Percentiles rank a stretch among this genome's conserved stretches.
Conservation (phyloP, 1,140 invertebrate species). For the Dendrolimus kikuchii region DNA sequence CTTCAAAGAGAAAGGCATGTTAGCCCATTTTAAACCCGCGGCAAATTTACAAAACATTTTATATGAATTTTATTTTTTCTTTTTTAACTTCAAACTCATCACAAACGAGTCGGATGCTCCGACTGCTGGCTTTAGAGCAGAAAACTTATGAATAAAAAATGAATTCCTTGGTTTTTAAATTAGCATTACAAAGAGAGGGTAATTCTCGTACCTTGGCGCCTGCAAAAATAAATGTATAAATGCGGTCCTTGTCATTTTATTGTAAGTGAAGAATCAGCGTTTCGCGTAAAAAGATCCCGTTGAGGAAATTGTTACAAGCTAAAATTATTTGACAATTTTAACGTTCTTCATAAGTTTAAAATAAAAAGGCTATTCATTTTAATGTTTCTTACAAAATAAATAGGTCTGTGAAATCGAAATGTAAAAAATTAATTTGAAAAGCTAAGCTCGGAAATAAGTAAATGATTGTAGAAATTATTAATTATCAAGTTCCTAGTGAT, state of each 20-base stretch:
- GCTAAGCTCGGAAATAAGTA: background rate
- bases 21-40: too few relatives aligned
- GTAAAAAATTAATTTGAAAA: background rate
- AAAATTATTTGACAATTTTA: background rate
- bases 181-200: constrained; percentile 69
- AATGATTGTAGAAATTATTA: constrained; percentile 15
- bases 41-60: constrained; percentile 27
- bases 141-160: constrained; percentile 72
- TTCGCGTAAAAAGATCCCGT: constrained; percentile 17
- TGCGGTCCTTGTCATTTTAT: constrained; percentile 51
- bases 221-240: constrained; percentile 60
- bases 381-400: too few relatives aligned
- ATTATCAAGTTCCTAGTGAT: constrained; percentile 16
- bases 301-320: constrained; percentile 1
- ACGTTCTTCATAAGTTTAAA: too few relatives aligned
- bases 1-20: too few relatives aligned
- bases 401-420: background rate
- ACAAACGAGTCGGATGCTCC: constrained; percentile 55
- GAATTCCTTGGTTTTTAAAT: constrained; percentile 71
- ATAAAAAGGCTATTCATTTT: too few relatives aligned
- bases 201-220: constrained; percentile 64
- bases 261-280: constrained; percentile 56
- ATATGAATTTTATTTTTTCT: constrained; percentile 42
- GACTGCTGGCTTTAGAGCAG: constrained; percentile 58
- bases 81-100: constrained; percentile 57